Conservation (phyloP, 2,113 vertebrate species). For the Oreocharis arfaki region DNA sequence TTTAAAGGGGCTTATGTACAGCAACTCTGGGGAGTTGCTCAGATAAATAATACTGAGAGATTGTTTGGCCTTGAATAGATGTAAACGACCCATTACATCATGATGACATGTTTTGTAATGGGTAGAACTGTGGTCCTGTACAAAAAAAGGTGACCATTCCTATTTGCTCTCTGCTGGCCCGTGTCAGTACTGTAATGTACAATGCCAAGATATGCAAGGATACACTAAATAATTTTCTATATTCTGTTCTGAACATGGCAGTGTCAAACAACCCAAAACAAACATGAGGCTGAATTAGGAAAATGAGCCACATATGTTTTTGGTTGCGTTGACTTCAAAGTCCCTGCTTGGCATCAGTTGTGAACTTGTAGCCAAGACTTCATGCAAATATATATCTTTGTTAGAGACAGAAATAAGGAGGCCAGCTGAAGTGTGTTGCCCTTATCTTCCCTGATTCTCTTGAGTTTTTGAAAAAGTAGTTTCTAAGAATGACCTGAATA, state of each 20-base stretch:
- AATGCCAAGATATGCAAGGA: not conserved
- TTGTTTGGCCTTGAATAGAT: not conserved
- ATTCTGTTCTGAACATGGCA: not conserved
- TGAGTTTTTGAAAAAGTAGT: not conserved
- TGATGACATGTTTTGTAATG: not conserved
- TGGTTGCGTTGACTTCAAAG: not conserved
- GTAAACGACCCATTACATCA: not conserved
- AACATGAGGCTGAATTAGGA: not conserved
- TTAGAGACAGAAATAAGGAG: not conserved
- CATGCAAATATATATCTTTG: not conserved
- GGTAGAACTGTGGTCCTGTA: not conserved
- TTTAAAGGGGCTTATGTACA: constrained; percentile 43
- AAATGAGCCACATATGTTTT: not conserved
- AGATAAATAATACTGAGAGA: constrained; percentile 6
- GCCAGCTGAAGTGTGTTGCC: not conserved
- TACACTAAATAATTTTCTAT: not conserved
- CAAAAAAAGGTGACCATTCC: not conserved
- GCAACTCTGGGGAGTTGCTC: not conserved
- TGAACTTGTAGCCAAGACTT: not conserved
- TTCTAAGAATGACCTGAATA: not conserved
- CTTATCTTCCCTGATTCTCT: not conserved
- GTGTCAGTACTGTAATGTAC: not conserved
- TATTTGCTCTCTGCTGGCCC: not conserved
- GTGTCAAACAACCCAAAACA: not conserved
- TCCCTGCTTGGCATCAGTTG: not conserved